Conservation (phyloP, 2,113 vertebrate species). For the Eonycteris spelaea region DNA sequence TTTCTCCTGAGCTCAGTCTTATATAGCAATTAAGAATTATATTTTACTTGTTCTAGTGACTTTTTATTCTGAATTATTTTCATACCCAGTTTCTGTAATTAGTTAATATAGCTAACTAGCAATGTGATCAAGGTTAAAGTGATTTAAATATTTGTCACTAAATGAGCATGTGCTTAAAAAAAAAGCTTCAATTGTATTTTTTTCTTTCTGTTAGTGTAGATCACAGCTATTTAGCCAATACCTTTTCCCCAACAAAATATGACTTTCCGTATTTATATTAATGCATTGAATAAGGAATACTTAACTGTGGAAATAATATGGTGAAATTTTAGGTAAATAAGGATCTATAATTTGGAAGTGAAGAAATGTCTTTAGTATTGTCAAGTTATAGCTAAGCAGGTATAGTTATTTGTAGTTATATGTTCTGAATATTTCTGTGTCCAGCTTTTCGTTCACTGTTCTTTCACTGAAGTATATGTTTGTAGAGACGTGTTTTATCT, state of each 20-base stretch:
- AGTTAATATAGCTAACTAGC: not conserved
- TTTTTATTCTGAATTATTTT: constrained; percentile 31
- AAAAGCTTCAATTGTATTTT: not conserved
- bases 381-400: not conserved
- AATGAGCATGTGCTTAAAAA: not conserved
- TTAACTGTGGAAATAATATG: constrained; percentile 7
- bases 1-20: not conserved
- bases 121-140: not conserved
- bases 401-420: not conserved
- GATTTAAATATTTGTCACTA: constrained; percentile 25
- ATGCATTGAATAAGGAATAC: not conserved
- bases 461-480: not conserved
- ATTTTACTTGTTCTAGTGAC: not conserved
- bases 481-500: not conserved
- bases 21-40: not conserved
- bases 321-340: constrained; percentile 33
- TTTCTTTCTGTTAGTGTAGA: not conserved
- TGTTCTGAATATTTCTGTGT: not conserved
- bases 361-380: not conserved
- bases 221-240: not conserved
- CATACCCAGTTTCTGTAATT: not conserved
- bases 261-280: not conserved
- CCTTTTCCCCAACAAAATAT: not conserved
- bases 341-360: not conserved
- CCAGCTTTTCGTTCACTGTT: not conserved